phyloP scores from a whole-genome alignment of 2,797 vertebrate genomes.

The Glossophaga mutica region DNA sequence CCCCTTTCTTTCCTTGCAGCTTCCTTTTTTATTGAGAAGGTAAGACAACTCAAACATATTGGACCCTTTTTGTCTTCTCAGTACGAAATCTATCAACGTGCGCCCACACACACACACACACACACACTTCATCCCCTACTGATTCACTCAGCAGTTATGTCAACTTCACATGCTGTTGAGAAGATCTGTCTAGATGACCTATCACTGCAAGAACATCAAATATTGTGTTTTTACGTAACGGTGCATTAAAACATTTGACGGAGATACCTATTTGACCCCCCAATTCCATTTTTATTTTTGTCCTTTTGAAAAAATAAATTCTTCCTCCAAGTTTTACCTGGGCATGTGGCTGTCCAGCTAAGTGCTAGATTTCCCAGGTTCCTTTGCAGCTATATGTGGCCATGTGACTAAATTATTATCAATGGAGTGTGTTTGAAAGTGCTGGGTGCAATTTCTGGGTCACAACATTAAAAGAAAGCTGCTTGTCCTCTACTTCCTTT shows the following conservation, averaged over 20 bases:
- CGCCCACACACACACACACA: not conserved
- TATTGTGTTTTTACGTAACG: not conserved
- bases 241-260: not conserved
- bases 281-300: not conserved
- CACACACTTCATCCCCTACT: not conserved
- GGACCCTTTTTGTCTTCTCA: not conserved
- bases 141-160: not conserved
- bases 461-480: not conserved
- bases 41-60: not conserved
- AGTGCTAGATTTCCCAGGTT: not conserved
- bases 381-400: not conserved
- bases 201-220: not conserved
- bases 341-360: not conserved
- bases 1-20: not conserved
- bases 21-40: not conserved
- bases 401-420: not conserved
- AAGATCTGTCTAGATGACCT: not conserved
- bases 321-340: not conserved
- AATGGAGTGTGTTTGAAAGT: not conserved
- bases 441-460: not conserved
- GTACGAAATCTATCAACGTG: not conserved
- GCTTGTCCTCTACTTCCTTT: not conserved
- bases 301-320: not conserved
- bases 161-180: not conserved
- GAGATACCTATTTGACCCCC: not conserved